phyloP scores from a whole-genome alignment of 1,140 invertebrate species.

The Probaryconus sp. region DNA sequence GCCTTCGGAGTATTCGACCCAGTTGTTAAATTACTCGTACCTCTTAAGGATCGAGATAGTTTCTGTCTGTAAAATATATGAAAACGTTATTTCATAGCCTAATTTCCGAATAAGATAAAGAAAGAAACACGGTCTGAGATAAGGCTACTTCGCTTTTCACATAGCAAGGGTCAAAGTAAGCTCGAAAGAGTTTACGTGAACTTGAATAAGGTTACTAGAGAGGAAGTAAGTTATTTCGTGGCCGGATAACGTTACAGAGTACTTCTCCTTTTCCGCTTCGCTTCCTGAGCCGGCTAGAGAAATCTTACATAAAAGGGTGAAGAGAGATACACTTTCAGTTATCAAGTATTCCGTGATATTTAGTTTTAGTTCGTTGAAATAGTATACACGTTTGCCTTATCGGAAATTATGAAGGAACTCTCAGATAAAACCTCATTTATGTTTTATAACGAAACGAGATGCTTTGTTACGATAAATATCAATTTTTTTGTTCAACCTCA shows the following conservation, averaged over 20 bases:
- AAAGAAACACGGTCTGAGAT: constrained; percentile 42
- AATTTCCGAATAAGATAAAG: constrained; percentile 44
- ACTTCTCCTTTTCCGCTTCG: constrained; percentile 44
- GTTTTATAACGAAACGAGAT: neutral
- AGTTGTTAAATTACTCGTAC: constrained; percentile 37
- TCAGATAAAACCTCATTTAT: constrained; percentile 9
- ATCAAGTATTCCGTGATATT: constrained; percentile 34
- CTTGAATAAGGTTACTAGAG: constrained; percentile 56
- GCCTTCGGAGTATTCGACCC: constrained; percentile 11
- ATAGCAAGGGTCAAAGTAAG: constrained; percentile 36
- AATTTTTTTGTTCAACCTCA: no score
- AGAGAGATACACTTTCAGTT: constrained; percentile 23
- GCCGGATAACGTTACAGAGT: constrained; percentile 55
- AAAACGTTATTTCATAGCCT: constrained; percentile 43
- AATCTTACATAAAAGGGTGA: constrained; percentile 44
- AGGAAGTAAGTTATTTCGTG: constrained; percentile 57
- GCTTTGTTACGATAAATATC: no score
- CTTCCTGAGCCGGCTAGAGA: constrained; percentile 26
- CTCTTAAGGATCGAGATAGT: constrained; percentile 32
- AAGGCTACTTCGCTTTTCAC: constrained; percentile 27
- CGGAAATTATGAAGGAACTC: constrained; percentile 14
- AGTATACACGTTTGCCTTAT: constrained; percentile 14
- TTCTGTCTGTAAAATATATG: constrained; percentile 33
- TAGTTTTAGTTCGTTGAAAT: constrained; percentile 26
- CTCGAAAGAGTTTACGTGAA: constrained; percentile 57